Evolutionary conservation across 1,140 invertebrate genomes (phyloP).

Genomic region (Rhyacophila brunnea): DNA sequence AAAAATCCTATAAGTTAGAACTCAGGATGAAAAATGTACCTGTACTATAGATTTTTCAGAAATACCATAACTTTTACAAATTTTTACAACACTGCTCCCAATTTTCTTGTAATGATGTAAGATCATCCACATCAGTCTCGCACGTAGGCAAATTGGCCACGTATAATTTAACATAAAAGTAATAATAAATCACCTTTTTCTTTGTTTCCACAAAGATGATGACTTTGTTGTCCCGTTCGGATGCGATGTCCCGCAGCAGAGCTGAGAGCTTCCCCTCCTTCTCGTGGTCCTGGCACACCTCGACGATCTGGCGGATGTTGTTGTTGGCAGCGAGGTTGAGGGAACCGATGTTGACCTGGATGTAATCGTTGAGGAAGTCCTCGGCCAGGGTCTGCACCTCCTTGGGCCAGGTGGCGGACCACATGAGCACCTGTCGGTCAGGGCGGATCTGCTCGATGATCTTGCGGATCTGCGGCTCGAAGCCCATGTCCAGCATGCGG

Average conservation of each 20-base stretch:
- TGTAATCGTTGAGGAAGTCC: conserved; percentile 90
- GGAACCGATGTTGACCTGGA: conserved; percentile 93
- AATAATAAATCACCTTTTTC: conserved; percentile 69
- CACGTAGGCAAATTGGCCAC: no score
- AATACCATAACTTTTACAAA: no score
- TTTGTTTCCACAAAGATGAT: conserved; percentile 99
- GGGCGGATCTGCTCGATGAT: conserved; percentile 95
- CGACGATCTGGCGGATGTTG: conserved; percentile 95
- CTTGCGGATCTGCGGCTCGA: conserved; percentile 98
- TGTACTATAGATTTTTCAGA: no score
- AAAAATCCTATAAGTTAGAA: no score
- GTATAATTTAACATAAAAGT: no score
- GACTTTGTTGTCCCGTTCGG: conserved; percentile 88
- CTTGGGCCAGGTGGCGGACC: conserved; percentile 99
- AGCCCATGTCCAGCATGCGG: conserved; percentile 93
- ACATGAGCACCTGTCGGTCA: conserved; percentile 96
- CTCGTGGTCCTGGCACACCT: conserved; percentile 89
- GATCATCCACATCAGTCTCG: no score
- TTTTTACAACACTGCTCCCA: no score
- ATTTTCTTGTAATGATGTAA: no score
- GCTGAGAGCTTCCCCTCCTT: conserved; percentile 80
- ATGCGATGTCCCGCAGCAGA: conserved; percentile 81
- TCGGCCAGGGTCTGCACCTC: conserved; percentile 93
- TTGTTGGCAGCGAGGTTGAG: conserved; percentile 93
- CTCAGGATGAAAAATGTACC: no score